Base-by-base conservation (phyloP, 2,113 vertebrate genomes). In the Alethe castanea region DNA sequence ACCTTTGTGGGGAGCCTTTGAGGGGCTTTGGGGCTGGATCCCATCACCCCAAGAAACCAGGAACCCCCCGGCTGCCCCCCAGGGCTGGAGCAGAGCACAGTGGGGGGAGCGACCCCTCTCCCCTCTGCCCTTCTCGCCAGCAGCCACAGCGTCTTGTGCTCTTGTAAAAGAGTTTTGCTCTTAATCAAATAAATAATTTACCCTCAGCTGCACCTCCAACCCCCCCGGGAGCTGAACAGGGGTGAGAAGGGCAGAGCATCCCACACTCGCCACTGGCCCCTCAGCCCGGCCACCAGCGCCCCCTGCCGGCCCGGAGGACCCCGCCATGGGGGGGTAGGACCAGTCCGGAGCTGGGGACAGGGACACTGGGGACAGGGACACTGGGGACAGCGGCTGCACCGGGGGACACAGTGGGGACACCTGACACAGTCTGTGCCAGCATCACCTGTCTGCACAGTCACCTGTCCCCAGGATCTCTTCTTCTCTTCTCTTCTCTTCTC, bases 91-190 rank as follows among this genome's bases (percentile, higher is more conserved):
- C 36, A 44, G 47, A 66, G 48, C 18, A 29, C 8, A 9, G 2
- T 0, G 33, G 1, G 25, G 36, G 31, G 16, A 67, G 50, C 0
- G 1, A 61, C 10, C 29, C 22, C 48, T 11, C 17, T 24, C 6
- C 28, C 14, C 14, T 8, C 15, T 40, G n/a, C 57, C 36, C 26
- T 38, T n/a, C 31, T 35, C 18, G 36, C 33, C 52, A 59, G 36
- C 59, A 81, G 74, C 19, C 48, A 71, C n/a, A 87, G 65, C 1
- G 35, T 24, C 33, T 12, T 0, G 4, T 6, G 28, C 36, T 90
- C 62, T 76, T 53, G 28, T 33, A 74, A 96, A 91, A 93, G 8
- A 22, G 40, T 86, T 96, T 96, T 93, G 89, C 28, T 93, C 48
- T 66, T 33, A 40, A 76, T 91, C 26, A 65, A 33, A 86, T 80